phyloP scores from a whole-genome alignment of 2,888 invertebrate genomes.

The Leptinotarsa tumamoca region DNA sequence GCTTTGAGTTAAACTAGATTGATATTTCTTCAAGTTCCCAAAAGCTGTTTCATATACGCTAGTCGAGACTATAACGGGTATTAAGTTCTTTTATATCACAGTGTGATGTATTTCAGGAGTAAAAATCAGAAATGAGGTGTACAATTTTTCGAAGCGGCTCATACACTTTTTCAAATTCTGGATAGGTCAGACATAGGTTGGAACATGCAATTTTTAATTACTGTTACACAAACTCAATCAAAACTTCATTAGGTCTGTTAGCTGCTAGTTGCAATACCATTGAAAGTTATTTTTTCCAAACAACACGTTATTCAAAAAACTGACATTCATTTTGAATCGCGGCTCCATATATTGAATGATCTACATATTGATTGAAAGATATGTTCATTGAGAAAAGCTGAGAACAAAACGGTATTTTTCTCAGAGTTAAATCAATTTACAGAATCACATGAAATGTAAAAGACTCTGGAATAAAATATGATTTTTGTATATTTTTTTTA shows the following conservation, averaged over 20 bases:
- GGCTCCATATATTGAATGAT: too few relatives aligned
- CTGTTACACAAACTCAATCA: neutral
- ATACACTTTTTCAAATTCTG: conserved; percentile 34
- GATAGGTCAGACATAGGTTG: conserved; percentile 55
- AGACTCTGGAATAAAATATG: too few relatives aligned
- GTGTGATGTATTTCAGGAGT: too few relatives aligned
- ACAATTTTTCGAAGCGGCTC: too few relatives aligned
- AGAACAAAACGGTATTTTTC: neutral
- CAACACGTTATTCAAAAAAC: neutral
- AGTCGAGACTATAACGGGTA: neutral
- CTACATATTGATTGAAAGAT: too few relatives aligned
- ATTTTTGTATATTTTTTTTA: too few relatives aligned
- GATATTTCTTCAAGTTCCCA: neutral
- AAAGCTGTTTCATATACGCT: neutral
- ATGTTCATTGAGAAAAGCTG: neutral
- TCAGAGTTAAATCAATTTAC: too few relatives aligned
- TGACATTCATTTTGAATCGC: too few relatives aligned
- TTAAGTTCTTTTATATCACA: too few relatives aligned
- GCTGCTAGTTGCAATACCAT: neutral
- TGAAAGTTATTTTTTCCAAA: neutral
- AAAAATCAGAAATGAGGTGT: too few relatives aligned
- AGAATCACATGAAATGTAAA: too few relatives aligned
- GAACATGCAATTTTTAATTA: conserved; percentile 49
- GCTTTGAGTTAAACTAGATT: too few relatives aligned
- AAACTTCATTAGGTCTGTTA: conserved; percentile 1